phyloP scores from a whole-genome alignment of 2,888 invertebrate genomes.

The Drosophila merina region DNA sequence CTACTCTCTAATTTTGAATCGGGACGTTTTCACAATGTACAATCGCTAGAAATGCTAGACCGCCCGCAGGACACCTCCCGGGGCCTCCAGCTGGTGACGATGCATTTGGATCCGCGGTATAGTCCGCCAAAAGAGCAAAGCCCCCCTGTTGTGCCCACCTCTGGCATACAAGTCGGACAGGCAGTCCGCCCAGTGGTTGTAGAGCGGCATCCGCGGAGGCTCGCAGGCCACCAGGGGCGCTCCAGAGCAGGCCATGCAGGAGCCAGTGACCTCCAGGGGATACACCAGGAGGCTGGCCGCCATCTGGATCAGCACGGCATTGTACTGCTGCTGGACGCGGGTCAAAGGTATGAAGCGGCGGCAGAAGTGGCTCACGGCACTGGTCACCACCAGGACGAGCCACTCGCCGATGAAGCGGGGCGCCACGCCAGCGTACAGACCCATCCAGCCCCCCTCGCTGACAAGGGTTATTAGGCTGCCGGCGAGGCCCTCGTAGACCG shows the following conservation, averaged over 20 bases:
- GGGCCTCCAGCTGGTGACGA: not conserved
- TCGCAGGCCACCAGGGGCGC: slow-evolving; percentile 54
- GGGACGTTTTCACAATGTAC: too few relatives aligned
- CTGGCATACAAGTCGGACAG: slow-evolving; percentile 49
- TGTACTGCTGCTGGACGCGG: slow-evolving; percentile 25
- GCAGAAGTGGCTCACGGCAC: slow-evolving; percentile 20
- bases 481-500: slow-evolving; percentile 24
- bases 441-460: slow-evolving; percentile 23
- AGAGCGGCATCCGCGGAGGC: slow-evolving; percentile 64
- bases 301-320: slow-evolving; percentile 47
- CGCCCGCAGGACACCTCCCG: not conserved
- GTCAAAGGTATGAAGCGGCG: slow-evolving; percentile 5
- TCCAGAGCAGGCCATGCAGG: slow-evolving; percentile 63
- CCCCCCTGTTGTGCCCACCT: slow-evolving; percentile 57
- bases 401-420: slow-evolving; percentile 52
- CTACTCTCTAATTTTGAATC: too few relatives aligned
- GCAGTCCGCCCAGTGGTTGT: slow-evolving; percentile 58
- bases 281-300: slow-evolving; percentile 37
- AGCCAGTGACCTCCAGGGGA: slow-evolving; percentile 53
- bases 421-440: slow-evolving; percentile 55
- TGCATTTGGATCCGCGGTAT: slow-evolving; percentile 40
- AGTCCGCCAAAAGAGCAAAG: slow-evolving; percentile 50
- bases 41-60: not conserved
- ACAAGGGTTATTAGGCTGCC: slow-evolving; percentile 24
- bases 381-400: slow-evolving; percentile 46